Evolutionary conservation across 2,797 vertebrate species (phyloP), one percentile per base, ranked within the genome.

Genomic region (Balearica regulorum): DNA sequence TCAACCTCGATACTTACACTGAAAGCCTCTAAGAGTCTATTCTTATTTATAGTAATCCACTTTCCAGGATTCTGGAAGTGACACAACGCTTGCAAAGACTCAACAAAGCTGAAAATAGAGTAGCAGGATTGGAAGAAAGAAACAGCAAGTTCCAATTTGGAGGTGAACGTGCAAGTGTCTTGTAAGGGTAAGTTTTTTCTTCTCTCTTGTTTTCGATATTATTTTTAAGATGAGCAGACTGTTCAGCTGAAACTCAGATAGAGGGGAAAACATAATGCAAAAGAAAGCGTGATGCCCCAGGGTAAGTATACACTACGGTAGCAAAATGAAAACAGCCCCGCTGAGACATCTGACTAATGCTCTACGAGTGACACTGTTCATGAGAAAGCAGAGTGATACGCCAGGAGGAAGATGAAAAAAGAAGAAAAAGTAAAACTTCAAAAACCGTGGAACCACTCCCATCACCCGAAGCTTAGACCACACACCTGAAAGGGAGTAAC

Each of bases 391-490:
- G 69, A 64, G 35, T 0, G 16, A 69, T 80, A 41, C 1, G 61
- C 61, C 43, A 33, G 78, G n/a, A 92, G 82, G 87, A 69, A 94
- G 46, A 88, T 73, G 68, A 62, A 83, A 87, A 94, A 85, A 76
- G 55, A 75, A 66, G 44, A 71, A 91, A 84, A 90, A 93, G 26
- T 44, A 53, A 53, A 88, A 81, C 94, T 95, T 96, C 33, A 95
- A 95, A 94, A 95, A 49, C 4, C 61, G 16, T n/a, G 65, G 87
- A 93, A 71, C 94, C 89, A 51, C 72, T 92, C 94, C 96, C 81
- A 94, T 82, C 73, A 94, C 92, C 96, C 64, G 86, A 69, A 95
- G 96, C 84, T 62, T 41, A 96, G 93, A 96, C 96, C 95, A 96
- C 96, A 96, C 96, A 97, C 93, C 88, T 95, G 76, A 93, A 87